phyloP scores from a whole-genome alignment of 2,888 invertebrate genomes.

The Synanthedon myopaeformis region DNA sequence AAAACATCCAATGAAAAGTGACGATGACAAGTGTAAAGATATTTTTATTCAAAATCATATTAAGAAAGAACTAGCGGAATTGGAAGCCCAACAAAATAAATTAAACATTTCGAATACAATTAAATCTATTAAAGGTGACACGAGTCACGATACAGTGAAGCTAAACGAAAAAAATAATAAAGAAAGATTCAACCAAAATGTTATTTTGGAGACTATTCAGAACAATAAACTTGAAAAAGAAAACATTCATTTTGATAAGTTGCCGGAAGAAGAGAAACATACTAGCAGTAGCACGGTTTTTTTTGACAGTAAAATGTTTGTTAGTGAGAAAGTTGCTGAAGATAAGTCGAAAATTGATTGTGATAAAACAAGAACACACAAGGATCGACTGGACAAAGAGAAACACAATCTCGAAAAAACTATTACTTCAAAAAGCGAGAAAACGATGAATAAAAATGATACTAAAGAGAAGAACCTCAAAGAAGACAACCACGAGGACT shows the following conservation, averaged over 20 bases:
- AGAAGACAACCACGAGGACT: conserved; percentile 30
- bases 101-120: conserved; percentile 29
- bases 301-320: conserved; percentile 27
- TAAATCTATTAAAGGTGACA: conserved; percentile 32
- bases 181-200: conserved; percentile 28
- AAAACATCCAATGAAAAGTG: conserved; percentile 15
- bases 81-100: conserved; percentile 31
- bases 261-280: conserved; percentile 46
- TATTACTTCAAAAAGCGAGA: conserved; percentile 35
- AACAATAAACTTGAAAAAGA: conserved; percentile 49
- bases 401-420: conserved; percentile 42
- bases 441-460: conserved; percentile 31
- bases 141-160: conserved; percentile 22
- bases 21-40: conserved; percentile 25
- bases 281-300: conserved; percentile 18
- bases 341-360: conserved; percentile 49
- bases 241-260: conserved; percentile 53
- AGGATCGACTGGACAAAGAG: conserved; percentile 53
- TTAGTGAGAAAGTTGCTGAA: conserved; percentile 47
- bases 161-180: conserved; percentile 31
- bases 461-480: conserved; percentile 33
- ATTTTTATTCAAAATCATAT: conserved; percentile 24
- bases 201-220: conserved; percentile 22
- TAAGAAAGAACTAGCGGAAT: conserved; percentile 34
- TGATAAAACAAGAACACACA: conserved; percentile 41